Conservation (phyloP, 2,888 invertebrate genomes). For the Iphiclides podalirius region DNA sequence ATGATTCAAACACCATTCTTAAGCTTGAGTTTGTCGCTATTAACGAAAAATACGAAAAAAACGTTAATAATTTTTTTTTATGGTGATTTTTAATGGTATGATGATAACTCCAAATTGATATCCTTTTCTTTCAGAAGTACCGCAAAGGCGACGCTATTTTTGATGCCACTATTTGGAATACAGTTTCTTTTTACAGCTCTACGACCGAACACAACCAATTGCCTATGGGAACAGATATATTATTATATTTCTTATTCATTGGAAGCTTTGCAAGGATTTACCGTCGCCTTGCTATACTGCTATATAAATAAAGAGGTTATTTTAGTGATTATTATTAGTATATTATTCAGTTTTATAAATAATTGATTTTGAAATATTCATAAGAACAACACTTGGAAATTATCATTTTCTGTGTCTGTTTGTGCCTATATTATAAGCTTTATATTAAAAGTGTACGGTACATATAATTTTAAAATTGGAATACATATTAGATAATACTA, state of each 20-base stretch:
- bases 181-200: constrained; percentile 83
- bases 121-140: constrained; percentile 71
- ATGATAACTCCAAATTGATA: too few relatives aligned
- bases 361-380: constrained; percentile 2
- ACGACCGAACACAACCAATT: constrained; percentile 72
- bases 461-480: too few relatives aligned
- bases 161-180: constrained; percentile 85
- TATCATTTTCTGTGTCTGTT: too few relatives aligned
- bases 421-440: too few relatives aligned
- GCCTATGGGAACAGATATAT: constrained; percentile 76
- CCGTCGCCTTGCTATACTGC: constrained; percentile 83
- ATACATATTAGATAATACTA: too few relatives aligned
- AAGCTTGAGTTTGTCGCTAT: too few relatives aligned
- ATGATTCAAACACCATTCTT: too few relatives aligned
- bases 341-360: background rate
- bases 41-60: too few relatives aligned
- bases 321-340: background rate
- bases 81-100: too few relatives aligned
- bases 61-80: too few relatives aligned
- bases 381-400: too few relatives aligned
- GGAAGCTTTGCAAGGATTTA: constrained; percentile 81
- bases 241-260: constrained; percentile 80
- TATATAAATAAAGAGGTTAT: constrained; percentile 83
- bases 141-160: constrained; percentile 82
- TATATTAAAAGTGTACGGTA: too few relatives aligned